Evolutionary conservation across 30 jellyfish, hydroid and myxozoan species (phyloP).

Genomic region (Hydra vulgaris): DNA sequence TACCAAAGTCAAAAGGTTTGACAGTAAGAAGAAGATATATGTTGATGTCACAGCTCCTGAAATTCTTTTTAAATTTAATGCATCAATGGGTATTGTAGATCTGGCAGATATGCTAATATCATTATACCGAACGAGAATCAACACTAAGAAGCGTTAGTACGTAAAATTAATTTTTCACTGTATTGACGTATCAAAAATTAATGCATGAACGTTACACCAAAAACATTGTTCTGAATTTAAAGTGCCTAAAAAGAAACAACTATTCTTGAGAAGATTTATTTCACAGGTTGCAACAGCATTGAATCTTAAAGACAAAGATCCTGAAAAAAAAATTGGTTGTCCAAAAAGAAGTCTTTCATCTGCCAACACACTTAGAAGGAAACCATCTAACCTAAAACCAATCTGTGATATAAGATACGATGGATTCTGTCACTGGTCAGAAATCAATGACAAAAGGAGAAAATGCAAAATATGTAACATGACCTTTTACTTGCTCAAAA

Average conservation of each 20-base stretch:
- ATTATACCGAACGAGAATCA: conserved; percentile 34
- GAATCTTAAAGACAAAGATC: conserved; percentile 8
- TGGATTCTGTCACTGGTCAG: conserved; percentile 37
- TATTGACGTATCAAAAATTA: conserved; percentile 47
- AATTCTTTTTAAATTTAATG: conserved; percentile 17
- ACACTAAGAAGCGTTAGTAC: conserved; percentile 52
- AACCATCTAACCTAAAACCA: conserved; percentile 22
- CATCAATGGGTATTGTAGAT: conserved; percentile 55
- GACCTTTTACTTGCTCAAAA: conserved; percentile 34
- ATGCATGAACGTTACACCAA: conserved; percentile 53
- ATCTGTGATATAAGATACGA: conserved; percentile 23
- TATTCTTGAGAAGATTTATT: too few relatives aligned
- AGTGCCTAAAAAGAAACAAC: conserved; percentile 29
- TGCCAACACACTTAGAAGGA: conserved; percentile 27
- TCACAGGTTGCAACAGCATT: too few relatives aligned
- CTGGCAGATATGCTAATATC: conserved; percentile 34
- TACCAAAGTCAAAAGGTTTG: conserved; percentile 23
- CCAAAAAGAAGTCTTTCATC: conserved; percentile 23
- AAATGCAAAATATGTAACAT: conserved; percentile 30
- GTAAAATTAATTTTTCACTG: conserved; percentile 51
- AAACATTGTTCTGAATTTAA: conserved; percentile 38
- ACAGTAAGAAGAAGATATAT: conserved; percentile 1
- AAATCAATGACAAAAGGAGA: conserved; percentile 17
- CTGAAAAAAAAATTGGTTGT: conserved; percentile 24
- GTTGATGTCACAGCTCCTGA: conserved; percentile 29